Base-by-base conservation (phyloP, 2,113 vertebrate species). In the Zapornia atra region DNA sequence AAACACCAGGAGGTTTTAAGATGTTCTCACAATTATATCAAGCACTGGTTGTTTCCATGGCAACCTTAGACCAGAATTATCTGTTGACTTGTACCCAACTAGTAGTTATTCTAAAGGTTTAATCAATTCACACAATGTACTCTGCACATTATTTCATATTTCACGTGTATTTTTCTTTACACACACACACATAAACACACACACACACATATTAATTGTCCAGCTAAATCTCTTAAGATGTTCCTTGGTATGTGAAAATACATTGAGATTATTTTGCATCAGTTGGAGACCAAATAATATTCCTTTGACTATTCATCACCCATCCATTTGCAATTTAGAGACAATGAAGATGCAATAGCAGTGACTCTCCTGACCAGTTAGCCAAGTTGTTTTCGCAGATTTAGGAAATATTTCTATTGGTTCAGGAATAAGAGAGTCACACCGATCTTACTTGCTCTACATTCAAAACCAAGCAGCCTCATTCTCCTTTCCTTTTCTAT, bases 21-120 rank as follows among this genome's bases (percentile, higher is more conserved):
- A 98, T 98, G 98, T 97, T 98, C 98, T 98, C 98, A 46, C 44
- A 98, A 98, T 98, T 98, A 98, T 98, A 98, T 97, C 97, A 96
- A 98, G 98, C 98, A 97, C 97, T 97, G 98, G 97, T 97, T 98
- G 98, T 98, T 98, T 98, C 98, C 98, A 98, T 98, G 98, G 98
- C 98, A 98, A 98, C 98, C 96, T 96, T 98, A 98, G 98, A 98
- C 96, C 96, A 98, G 98, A 98, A 98, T 98, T 98, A 98, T 98
- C 98, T 86, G 95, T 98, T 98, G 96, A 98, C 98, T 98, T 97
- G 95, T 96, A 98, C 97, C 97, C 96, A 98, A 98, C 93, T 94
- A 97, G 82, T 96, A 98, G 96, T 96, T 98, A 97, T 96, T 96
- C 95, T 96, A 96, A 97, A 97, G 97, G 97, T 94, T 97, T 97